Conservation (phyloP, 2,888 invertebrate species). For the Brachypalpus laphriformis region DNA sequence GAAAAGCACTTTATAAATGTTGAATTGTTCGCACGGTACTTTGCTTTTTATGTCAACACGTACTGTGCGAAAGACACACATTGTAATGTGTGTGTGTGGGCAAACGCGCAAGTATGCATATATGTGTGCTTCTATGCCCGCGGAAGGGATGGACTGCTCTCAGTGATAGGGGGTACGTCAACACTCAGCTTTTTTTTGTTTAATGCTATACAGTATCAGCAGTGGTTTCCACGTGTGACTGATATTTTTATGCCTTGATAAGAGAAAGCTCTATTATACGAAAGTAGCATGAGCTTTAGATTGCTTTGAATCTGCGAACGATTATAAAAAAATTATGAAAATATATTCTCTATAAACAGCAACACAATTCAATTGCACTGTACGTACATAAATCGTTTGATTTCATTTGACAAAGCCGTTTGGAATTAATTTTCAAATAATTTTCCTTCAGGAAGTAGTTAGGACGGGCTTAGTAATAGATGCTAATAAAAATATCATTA, state of each 20-base stretch:
- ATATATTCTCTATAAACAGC: no score
- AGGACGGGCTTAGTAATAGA: no score
- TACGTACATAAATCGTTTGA: no score
- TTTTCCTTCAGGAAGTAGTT: no score
- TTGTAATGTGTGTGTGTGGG: not conserved
- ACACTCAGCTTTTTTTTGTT: not conserved
- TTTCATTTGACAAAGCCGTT: no score
- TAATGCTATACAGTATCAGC: not conserved
- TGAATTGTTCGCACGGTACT: slow-evolving; percentile 31
- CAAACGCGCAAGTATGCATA: not conserved
- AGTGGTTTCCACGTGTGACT: not conserved
- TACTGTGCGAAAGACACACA: not conserved
- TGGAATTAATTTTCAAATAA: no score
- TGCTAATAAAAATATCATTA: not conserved
- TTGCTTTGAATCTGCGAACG: not conserved
- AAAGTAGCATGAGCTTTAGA: not conserved
- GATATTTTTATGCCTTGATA: slow-evolving; percentile 2
- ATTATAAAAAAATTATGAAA: no score
- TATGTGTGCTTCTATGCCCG: not conserved
- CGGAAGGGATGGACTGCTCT: slow-evolving; percentile 19
- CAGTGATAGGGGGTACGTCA: not conserved
- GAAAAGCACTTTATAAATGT: slow-evolving; percentile 56
- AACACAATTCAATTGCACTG: no score
- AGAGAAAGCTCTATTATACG: not conserved
- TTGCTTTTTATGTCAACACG: slow-evolving; percentile 37